These are phyloP conservation scores for Indicator indicator DNA, from an alignment of 2,113 vertebrate genomes.

Conservation along the genomic window DNA sequence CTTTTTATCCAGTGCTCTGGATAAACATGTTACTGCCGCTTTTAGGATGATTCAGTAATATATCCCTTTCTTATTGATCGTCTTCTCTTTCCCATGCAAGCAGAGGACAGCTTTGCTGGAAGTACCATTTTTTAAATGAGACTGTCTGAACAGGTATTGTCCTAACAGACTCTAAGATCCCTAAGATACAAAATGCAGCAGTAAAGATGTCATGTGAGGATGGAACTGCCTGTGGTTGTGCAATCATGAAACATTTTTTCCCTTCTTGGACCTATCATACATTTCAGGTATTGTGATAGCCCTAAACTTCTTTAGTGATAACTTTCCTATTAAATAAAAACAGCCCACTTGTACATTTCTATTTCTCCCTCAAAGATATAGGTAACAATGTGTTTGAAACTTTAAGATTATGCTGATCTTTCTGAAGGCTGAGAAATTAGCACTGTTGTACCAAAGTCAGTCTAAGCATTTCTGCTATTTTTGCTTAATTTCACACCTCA, in stretches of 20 bases:
- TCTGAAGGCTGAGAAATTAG: conserved; percentile 22
- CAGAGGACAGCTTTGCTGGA: neutral
- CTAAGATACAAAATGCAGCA: neutral
- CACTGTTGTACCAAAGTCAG: neutral
- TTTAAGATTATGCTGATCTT: conserved; percentile 6
- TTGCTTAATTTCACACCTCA: conserved; percentile 33
- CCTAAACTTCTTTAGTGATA: neutral
- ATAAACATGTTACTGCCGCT: neutral
- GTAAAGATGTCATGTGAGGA: neutral
- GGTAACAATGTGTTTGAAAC: neutral
- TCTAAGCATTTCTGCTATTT: conserved; percentile 27
- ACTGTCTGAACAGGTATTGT: neutral
- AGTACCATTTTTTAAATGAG: neutral
- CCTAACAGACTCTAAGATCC: neutral
- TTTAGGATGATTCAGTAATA: neutral
- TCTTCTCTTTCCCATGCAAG: neutral
- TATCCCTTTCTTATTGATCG: neutral
- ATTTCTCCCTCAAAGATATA: neutral
- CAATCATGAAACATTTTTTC: neutral
- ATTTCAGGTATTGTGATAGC: neutral
- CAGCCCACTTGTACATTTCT: neutral
- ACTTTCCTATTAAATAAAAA: neutral
- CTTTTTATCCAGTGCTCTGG: neutral
- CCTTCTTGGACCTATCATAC: neutral
- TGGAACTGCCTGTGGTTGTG: neutral